Evolutionary conservation across 1,140 invertebrate species (phyloP), one percentile per base, ranked within the genome.

Genomic region (Pararge aegeria): DNA sequence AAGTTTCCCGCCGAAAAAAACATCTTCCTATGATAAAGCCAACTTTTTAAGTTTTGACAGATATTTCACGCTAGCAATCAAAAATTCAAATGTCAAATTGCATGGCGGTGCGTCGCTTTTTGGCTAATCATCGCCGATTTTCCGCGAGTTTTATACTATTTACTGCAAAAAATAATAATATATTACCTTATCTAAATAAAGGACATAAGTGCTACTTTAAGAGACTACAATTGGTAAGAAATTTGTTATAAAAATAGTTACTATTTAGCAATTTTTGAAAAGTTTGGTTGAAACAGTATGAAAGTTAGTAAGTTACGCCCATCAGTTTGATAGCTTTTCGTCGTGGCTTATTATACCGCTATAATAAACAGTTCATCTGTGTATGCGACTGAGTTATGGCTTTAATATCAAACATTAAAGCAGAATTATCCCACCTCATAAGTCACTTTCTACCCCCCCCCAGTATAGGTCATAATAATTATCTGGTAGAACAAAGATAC

Each of bases 121-220:
- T 84, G 78, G 81, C 83, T 38, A 79, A 83, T 88, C 83, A 88
- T 80, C 78, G 78, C 79, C 73, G 76, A 75, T 78, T 82, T 85
- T 80, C 61, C 57, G 66, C 67, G 71, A 85, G 80, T 76, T 73
- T 73, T 62, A 60, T 59, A 59, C 59, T 72, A 74, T 73, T 75
- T 79, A 79, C 68, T 46, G 55, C 60, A 42, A 74, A 20, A 21
- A 18, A 53, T 46, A 46, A 21, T 29, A 60, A 46, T 40, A 5
- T 38, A 34, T 9, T 42, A 18, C 44, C 38, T 13, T 48, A 21
- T 37, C 24, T 53, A 30, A 44, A 55, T 56, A 58, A 40, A 44
- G 42, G 5, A 44, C 38, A 21, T 4, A 30, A 48, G 50, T 63
- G 24, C 12, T 58, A 42, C 27, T 56, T 46, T 59, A 38, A 52